A percentile compares a stretch with the other conserved stretches of the same genome.
Evolutionary conservation across 2,888 invertebrate species (phyloP).

Genomic region (Schizotus pectinicornis): DNA sequence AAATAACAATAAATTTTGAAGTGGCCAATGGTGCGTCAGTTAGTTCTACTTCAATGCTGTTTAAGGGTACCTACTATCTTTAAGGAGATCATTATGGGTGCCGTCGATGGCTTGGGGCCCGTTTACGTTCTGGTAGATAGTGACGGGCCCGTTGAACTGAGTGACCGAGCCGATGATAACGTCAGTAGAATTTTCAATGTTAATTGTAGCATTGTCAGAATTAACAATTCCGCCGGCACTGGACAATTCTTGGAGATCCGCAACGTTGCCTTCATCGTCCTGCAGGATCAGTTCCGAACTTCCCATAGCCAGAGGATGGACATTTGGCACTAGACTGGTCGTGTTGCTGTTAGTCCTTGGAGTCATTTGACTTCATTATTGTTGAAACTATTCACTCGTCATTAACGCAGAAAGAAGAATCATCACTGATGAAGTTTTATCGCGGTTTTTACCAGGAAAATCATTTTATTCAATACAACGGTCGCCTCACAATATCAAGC

Average conservation of each 20-base stretch:
- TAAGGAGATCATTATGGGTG: background rate
- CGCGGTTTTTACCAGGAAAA: no score
- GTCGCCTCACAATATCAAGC: no score
- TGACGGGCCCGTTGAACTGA: conserved; percentile 62
- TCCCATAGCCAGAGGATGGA: conserved; percentile 8
- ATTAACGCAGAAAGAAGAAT: background rate
- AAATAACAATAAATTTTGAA: no score
- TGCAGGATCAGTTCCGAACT: conserved; percentile 16
- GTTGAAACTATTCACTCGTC: background rate
- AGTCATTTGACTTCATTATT: conserved; percentile 16
- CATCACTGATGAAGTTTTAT: no score
- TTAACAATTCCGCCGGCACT: conserved; percentile 6
- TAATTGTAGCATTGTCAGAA: conserved; percentile 50
- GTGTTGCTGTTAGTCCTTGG: conserved; percentile 2
- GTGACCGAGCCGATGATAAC: conserved; percentile 63
- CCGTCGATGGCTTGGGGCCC: conserved; percentile 2
- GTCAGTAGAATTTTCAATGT: conserved; percentile 60
- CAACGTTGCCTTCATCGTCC: conserved; percentile 8
- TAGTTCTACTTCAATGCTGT: background rate
- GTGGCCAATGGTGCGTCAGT: no score
- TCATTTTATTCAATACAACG: no score
- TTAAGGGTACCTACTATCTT: background rate
- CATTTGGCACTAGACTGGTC: background rate
- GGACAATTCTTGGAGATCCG: conserved; percentile 8
- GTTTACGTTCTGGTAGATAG: conserved; percentile 56